A percentile compares a stretch with the other conserved stretches of the same genome.
Evolutionary conservation across 2,797 vertebrate genomes (phyloP).

Genomic region (Buceros bicornis): DNA sequence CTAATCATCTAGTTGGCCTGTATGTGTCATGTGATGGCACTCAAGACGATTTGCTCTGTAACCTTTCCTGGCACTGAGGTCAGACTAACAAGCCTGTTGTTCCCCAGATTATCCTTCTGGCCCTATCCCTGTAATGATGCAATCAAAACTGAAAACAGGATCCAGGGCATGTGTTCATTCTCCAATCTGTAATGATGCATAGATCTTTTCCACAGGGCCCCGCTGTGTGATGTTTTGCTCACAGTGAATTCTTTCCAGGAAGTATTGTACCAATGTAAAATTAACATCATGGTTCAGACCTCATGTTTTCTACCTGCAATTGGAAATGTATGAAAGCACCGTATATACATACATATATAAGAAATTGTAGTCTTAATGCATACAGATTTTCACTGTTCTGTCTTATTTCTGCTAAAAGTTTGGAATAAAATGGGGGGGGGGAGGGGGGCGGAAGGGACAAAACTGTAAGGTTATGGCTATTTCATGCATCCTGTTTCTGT

Average conservation of each 20-base stretch:
- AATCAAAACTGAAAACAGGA: background rate
- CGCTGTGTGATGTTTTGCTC: background rate
- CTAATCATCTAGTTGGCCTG: too few species aligned
- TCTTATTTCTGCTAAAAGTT: background rate
- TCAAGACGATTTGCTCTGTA: too few species aligned
- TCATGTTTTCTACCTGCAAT: background rate
- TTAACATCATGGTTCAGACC: background rate
- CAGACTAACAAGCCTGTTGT: too few species aligned
- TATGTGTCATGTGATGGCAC: too few species aligned
- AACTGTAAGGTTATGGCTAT: background rate
- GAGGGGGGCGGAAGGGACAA: background rate
- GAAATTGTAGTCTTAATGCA: background rate
- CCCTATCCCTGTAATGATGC: too few species aligned
- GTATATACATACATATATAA: background rate
- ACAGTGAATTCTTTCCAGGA: background rate
- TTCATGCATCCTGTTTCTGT: background rate
- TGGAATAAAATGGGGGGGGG: background rate
- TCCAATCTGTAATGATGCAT: background rate
- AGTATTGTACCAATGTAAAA: background rate
- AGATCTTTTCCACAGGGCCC: background rate
- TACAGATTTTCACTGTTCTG: background rate
- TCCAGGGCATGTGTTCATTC: background rate
- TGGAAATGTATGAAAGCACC: background rate
- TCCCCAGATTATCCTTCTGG: too few species aligned
- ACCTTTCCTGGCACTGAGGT: too few species aligned